phyloP scores from a whole-genome alignment of 2,113 vertebrate species.

The Siniperca chuatsi region DNA sequence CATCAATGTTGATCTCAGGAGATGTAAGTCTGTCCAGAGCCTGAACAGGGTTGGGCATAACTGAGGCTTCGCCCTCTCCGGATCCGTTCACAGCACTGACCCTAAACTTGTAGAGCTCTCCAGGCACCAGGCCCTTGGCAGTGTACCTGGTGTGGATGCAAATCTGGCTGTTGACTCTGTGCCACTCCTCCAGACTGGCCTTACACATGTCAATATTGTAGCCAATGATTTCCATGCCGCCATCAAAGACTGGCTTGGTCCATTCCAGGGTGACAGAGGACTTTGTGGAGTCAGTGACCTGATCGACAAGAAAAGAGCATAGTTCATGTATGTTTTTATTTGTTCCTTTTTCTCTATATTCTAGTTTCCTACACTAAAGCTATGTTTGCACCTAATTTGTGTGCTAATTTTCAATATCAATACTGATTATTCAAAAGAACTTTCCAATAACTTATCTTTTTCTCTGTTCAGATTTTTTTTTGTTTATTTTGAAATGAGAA shows the following conservation, averaged over 20 bases:
- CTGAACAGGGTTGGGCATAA: slow-evolving; percentile 89
- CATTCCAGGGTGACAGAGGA: slow-evolving; percentile 95
- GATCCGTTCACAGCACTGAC: slow-evolving; percentile 94
- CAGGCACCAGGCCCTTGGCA: slow-evolving; percentile 89
- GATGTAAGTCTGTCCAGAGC: slow-evolving; percentile 92
- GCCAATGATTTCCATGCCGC: slow-evolving; percentile 97
- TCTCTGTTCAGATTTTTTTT: neutral
- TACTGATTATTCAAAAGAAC: neutral
- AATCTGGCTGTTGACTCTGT: slow-evolving; percentile 92
- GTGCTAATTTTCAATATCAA: neutral
- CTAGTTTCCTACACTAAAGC: neutral
- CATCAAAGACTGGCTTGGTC: slow-evolving; percentile 96
- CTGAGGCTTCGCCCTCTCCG: slow-evolving; percentile 93
- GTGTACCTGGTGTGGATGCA: slow-evolving; percentile 94
- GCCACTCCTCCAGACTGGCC: slow-evolving; percentile 95
- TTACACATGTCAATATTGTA: slow-evolving; percentile 99
- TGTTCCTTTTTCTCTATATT: neutral
- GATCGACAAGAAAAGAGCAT: slow-evolving; percentile 54
- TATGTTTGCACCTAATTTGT: neutral
- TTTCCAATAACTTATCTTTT: neutral
- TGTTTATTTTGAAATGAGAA: neutral
- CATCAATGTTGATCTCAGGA: slow-evolving; percentile 95
- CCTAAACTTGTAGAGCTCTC: slow-evolving; percentile 97
- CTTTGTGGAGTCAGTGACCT: slow-evolving; percentile 95
- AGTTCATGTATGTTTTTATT: neutral